These are phyloP conservation scores for Danio aesculapii DNA, from an alignment of 2,797 vertebrate species.

Conservation along the genomic window DNA sequence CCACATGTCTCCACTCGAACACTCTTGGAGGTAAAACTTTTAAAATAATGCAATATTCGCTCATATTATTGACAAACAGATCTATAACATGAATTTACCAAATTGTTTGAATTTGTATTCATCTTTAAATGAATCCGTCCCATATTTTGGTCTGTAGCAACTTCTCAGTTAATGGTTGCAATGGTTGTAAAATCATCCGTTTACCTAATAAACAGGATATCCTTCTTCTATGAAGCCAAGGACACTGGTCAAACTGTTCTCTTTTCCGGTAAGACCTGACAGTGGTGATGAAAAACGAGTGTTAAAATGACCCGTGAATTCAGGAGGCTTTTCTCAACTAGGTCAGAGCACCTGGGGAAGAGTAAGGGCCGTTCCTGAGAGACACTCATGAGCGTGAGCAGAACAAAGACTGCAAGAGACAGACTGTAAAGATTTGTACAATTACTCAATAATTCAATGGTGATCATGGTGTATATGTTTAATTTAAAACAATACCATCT, in stretches of 20 bases:
- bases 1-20: too few species aligned
- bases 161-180: background rate
- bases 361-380: conserved; percentile 28
- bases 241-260: conserved; percentile 53
- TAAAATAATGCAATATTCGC: too few species aligned
- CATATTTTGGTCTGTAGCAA: background rate
- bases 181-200: background rate
- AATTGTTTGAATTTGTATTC: too few species aligned
- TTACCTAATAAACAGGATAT: conserved; percentile 23
- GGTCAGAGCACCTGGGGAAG: conserved; percentile 53
- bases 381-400: background rate
- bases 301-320: conserved; percentile 32
- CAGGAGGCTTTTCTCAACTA: conserved; percentile 56
- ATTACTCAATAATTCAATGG: background rate
- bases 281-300: conserved; percentile 57
- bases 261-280: conserved; percentile 36
- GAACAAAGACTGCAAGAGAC: conserved; percentile 3
- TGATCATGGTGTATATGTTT: background rate
- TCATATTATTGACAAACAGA: too few species aligned
- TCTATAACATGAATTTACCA: too few species aligned
- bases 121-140: too few species aligned
- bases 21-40: too few species aligned
- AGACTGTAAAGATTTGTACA: conserved; percentile 8
- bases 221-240: conserved; percentile 51
- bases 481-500: background rate